Evolutionary conservation across 1,140 invertebrate genomes (phyloP), one percentile per base, ranked within the genome.

Genomic region (Drepana arcuata): DNA sequence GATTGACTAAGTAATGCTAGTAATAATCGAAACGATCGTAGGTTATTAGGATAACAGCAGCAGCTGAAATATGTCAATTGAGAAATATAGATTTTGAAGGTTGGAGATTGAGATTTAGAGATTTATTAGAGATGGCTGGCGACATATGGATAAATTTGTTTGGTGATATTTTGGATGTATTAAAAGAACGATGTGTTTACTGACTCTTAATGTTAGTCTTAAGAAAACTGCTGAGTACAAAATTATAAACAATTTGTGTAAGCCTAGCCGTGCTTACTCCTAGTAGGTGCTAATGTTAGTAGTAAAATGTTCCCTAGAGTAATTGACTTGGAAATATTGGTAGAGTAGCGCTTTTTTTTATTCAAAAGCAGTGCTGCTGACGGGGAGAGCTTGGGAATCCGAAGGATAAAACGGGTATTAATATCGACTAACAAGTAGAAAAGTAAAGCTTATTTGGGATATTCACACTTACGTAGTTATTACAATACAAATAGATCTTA

Each of bases 301-400:
- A 79, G 60, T 78, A 82, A 80, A 83, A 86, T 88, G 86, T 88
- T 88, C 87, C 87, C 86, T 87, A 86, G 83, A 86, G 77, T 88
- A 88, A 88, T 88, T 88, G 87, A 88, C 87, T 87, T 88, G 85
- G 85, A 88, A 83, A 86, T 87, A 86, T 71, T 78, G 65, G 67
- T 77, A 73, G 63, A 62, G 61, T 72, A 70, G 77, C 66, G 61
- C 58, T 54, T 64, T 42, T 66, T 49, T n/a, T n/a, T n/a, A n/a
- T n/a, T n/a, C n/a, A 33, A 48, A 80, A 77, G 71, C 72, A 59
- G 65, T 72, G 71, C 65, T 72, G 68, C 62, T 74, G 67, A 47
- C 40, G 60, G 59, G 47, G 60, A 59, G 52, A 57, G 55, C 48
- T 41, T 6, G 4, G n/a, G 64, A 49, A 54, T 63, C 44, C 52